phyloP scores from a whole-genome alignment of 1,140 invertebrate species.

The Dinoponera quadriceps region DNA sequence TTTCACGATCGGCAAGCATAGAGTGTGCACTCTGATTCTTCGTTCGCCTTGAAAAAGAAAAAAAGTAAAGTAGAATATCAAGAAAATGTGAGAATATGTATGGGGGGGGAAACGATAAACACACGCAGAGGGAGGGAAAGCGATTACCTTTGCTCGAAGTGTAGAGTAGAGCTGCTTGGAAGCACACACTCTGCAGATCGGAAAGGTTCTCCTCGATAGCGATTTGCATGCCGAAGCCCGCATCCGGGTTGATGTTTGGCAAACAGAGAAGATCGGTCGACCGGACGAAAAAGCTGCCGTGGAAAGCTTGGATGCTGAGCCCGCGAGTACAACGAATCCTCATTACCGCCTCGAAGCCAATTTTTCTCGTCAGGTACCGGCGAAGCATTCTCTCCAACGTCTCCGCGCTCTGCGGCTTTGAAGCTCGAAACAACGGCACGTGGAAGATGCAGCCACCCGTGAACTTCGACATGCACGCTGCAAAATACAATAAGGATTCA shows the following conservation, averaged over 20 bases:
- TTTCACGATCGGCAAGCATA: conserved; percentile 96
- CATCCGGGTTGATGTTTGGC: conserved; percentile 99
- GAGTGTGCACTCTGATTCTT: conserved; percentile 98
- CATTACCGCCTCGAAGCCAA: conserved; percentile 99
- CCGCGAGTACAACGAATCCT: conserved; percentile 97
- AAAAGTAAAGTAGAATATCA: conserved; percentile 6
- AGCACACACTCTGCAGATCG: conserved; percentile 95
- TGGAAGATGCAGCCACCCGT: conserved; percentile 98
- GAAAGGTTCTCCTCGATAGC: conserved; percentile 96
- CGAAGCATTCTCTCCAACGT: conserved; percentile 92
- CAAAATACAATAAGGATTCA: conserved; percentile 66
- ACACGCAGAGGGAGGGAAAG: not conserved
- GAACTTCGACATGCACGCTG: conserved; percentile 97
- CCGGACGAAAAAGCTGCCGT: conserved; percentile 99
- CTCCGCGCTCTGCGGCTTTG: conserved; percentile 90
- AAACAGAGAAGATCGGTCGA: conserved; percentile 98
- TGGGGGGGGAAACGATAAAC: not conserved
- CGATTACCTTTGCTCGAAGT: conserved; percentile 97
- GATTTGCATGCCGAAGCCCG: conserved; percentile 99
- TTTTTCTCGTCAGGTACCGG: conserved; percentile 97
- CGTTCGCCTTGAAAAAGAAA: conserved; percentile 92
- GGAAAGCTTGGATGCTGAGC: conserved; percentile 98
- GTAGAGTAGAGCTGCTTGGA: conserved; percentile 99
- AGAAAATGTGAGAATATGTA: not conserved
- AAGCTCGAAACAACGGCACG: conserved; percentile 94